These are phyloP conservation scores for Pogoniulus pusillus DNA, from an alignment of 2,797 vertebrate species.

Conservation along the genomic window DNA sequence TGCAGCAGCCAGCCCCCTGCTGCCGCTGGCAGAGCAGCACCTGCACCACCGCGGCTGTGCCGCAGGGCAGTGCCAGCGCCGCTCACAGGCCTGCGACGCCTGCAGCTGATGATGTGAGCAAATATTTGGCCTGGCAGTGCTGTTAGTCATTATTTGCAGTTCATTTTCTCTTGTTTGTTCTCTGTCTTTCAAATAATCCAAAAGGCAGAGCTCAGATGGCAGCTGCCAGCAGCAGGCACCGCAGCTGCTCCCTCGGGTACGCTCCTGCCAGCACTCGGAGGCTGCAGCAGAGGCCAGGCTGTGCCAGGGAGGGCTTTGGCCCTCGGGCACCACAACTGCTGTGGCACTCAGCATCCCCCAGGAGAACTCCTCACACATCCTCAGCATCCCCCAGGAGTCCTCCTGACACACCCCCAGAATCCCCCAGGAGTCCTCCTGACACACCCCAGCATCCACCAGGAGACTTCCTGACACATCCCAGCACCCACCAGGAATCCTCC, in stretches of 20 bases:
- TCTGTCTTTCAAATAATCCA: constrained; percentile 59
- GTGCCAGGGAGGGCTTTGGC: neutral
- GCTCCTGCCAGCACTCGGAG: neutral
- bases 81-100: neutral
- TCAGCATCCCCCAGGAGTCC: too few species aligned
- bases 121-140: constrained; percentile 54
- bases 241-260: neutral
- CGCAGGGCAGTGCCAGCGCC: neutral
- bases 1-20: neutral
- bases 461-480: too few species aligned
- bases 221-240: neutral
- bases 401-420: too few species aligned
- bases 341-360: neutral
- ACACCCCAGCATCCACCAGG: too few species aligned
- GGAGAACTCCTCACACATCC: too few species aligned
- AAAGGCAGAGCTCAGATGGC: constrained; percentile 10
- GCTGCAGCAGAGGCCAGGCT: neutral
- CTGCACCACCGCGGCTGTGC: neutral
- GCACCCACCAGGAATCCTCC: too few species aligned
- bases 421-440: too few species aligned
- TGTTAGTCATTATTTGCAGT: constrained; percentile 64
- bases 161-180: constrained; percentile 68
- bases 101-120: constrained; percentile 8
- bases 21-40: neutral
- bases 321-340: neutral